A percentile compares a stretch with the other conserved stretches of the same genome.
phyloP scores from a whole-genome alignment of 2,888 invertebrate species.

The Tachystola acroxantha region DNA sequence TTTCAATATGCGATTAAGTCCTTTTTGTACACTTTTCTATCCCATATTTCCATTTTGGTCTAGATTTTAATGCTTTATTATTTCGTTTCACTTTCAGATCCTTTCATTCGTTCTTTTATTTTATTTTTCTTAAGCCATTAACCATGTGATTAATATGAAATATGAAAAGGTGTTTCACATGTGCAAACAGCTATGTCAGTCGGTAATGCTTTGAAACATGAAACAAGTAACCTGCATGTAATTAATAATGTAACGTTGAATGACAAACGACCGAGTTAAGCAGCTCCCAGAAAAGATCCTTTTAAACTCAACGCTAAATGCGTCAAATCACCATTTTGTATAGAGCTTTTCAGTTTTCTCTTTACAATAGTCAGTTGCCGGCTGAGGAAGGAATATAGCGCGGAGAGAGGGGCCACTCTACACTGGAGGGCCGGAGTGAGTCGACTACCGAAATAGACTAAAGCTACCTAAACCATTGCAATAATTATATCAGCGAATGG shows the following conservation, averaged over 20 bases:
- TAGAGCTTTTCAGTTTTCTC: conserved; percentile 32
- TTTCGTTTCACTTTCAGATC: too few relatives aligned
- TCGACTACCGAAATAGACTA: conserved; percentile 65
- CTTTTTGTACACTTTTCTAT: too few relatives aligned
- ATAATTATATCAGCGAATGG: conserved; percentile 71
- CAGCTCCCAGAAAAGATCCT: conserved; percentile 44
- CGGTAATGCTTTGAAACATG: conserved; percentile 20
- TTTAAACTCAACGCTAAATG: conserved; percentile 36
- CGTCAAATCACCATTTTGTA: conserved; percentile 34
- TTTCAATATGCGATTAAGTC: not conserved
- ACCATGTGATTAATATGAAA: too few relatives aligned
- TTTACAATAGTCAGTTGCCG: conserved; percentile 31
- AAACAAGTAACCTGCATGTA: conserved; percentile 21
- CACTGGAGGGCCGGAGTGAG: conserved; percentile 43
- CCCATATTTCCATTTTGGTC: not conserved
- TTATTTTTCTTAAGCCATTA: too few relatives aligned
- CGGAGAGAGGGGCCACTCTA: conserved; percentile 33
- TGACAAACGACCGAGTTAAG: conserved; percentile 40
- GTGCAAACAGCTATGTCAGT: conserved; percentile 13
- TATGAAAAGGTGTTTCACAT: conserved; percentile 1
- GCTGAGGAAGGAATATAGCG: conserved; percentile 29
- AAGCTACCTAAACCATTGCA: conserved; percentile 43
- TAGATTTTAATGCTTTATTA: not conserved
- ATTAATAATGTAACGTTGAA: conserved; percentile 34
- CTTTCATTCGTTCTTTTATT: too few relatives aligned